A percentile compares a stretch with the other conserved stretches of the same genome.
Conservation (phyloP, 2,113 vertebrate species). For the Porphyrio hochstetteri region DNA sequence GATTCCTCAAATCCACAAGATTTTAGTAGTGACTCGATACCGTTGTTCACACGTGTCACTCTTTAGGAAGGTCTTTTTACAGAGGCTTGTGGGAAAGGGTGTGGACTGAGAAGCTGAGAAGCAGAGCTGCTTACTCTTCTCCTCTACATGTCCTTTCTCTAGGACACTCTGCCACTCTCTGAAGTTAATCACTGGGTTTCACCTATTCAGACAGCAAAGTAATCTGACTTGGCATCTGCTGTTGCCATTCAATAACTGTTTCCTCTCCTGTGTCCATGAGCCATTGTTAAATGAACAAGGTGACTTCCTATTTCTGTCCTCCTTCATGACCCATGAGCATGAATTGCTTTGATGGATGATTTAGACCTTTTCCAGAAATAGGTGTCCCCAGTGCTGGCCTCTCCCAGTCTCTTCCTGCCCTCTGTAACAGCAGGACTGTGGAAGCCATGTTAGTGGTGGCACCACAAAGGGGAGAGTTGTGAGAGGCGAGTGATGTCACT, state of each 20-base stretch:
- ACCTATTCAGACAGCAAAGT: not conserved
- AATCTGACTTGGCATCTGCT: conserved; percentile 12
- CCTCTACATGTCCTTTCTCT: not conserved
- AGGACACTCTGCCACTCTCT: not conserved
- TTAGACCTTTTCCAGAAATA: conserved; percentile 8
- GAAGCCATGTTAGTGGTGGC: not conserved
- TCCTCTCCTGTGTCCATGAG: not conserved
- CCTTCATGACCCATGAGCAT: not conserved
- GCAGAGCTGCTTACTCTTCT: not conserved
- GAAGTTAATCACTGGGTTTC: not conserved
- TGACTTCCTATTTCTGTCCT: conserved; percentile 20
- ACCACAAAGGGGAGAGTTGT: not conserved
- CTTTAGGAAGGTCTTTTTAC: not conserved
- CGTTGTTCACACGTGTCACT: not conserved
- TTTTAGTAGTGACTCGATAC: not conserved
- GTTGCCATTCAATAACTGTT: not conserved
- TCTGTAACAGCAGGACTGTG: not conserved
- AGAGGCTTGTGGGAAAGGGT: not conserved
- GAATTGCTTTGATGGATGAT: not conserved
- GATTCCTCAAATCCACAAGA: not conserved
- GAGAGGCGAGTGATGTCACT: not conserved
- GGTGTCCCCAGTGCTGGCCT: not conserved
- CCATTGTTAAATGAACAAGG: conserved; percentile 27
- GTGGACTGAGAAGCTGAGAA: not conserved
- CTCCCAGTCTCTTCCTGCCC: not conserved